Evolutionary conservation across 35 echinoderm and acorn worm genomes (phyloP).

Genomic region (Ptychodera flava): DNA sequence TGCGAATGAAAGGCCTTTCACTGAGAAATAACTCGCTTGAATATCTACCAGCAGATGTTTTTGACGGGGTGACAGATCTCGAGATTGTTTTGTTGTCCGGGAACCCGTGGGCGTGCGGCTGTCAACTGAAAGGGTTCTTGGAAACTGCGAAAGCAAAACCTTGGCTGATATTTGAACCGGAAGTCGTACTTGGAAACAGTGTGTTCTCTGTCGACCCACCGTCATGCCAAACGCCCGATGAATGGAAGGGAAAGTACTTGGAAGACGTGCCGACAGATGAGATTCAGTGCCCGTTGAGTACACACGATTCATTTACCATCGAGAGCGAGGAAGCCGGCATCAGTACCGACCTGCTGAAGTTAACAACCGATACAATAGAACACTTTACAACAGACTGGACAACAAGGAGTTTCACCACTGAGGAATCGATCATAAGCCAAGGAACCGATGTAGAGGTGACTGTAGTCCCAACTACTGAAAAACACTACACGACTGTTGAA

Average conservation of each 20-base stretch:
- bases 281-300: neutral
- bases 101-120: neutral
- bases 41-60: neutral
- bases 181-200: neutral
- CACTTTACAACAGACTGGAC: neutral
- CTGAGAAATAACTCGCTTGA: neutral
- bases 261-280: neutral
- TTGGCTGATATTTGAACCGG: neutral
- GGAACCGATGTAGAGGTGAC: neutral
- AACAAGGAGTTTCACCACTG: neutral
- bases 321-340: neutral
- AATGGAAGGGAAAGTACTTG: neutral
- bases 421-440: neutral
- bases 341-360: no score
- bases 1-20: neutral
- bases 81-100: neutral
- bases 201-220: neutral
- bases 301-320: neutral
- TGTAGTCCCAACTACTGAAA: neutral
- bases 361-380: no score
- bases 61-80: neutral
- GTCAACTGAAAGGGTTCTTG: neutral
- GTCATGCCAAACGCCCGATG: neutral
- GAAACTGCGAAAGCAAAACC: neutral
- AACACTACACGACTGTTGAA: neutral